Evolutionary conservation across 2,888 invertebrate genomes (phyloP).

Genomic region (Agrochola lota): DNA sequence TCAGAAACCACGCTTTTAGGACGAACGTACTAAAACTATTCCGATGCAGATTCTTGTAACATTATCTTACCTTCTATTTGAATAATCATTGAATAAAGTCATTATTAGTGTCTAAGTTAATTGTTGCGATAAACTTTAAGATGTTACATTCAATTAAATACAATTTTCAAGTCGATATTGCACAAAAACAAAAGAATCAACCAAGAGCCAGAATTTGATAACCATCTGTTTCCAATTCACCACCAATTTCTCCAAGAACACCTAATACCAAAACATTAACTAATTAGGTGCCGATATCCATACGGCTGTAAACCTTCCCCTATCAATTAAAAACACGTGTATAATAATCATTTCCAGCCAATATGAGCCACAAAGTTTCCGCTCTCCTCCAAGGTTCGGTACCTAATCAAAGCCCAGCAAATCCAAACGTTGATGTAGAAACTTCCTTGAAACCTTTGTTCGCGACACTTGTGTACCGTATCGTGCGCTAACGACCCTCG

Average conservation of each 20-base stretch:
- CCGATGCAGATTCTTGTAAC: not conserved
- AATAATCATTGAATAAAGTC: too few relatives aligned
- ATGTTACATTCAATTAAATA: not conserved
- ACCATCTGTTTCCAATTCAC: not conserved
- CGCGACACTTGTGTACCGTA: conserved; percentile 68
- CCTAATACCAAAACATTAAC: not conserved
- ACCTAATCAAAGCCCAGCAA: conserved; percentile 54
- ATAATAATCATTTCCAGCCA: not conserved
- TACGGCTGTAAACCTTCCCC: not conserved
- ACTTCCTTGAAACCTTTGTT: conserved; percentile 70
- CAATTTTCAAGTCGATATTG: not conserved
- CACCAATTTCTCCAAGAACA: not conserved
- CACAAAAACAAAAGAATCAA: not conserved
- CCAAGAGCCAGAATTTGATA: too few relatives aligned
- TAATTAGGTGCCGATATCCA: not conserved
- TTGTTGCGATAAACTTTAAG: too few relatives aligned
- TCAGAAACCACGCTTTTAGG: not conserved
- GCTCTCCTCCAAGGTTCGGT: conserved; percentile 32
- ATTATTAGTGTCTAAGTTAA: too few relatives aligned
- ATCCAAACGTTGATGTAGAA: conserved; percentile 64
- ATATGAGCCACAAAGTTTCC: not conserved
- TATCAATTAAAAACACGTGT: not conserved
- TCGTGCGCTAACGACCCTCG: conserved; percentile 71
- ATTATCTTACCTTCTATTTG: not conserved
- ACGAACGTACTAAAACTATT: not conserved